These are phyloP conservation scores for Drosophila neutralis DNA, from an alignment of 2,888 invertebrate species.

Conservation along the genomic window DNA sequence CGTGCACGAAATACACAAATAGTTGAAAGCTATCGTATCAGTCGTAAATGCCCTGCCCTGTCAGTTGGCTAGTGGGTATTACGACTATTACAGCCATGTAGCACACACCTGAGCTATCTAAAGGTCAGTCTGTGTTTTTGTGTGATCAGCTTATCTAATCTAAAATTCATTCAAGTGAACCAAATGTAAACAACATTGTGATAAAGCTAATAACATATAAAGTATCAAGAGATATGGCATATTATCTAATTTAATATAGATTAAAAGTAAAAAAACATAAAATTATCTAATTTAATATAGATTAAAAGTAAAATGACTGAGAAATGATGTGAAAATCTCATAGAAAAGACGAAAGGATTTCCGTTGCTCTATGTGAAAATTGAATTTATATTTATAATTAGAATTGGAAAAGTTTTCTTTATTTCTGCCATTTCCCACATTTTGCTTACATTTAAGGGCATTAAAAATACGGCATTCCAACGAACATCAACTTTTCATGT, in stretches of 20 bases:
- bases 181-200: not conserved
- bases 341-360: not conserved
- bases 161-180: not conserved
- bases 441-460: constrained; percentile 11
- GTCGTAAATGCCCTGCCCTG: constrained; percentile 36
- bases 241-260: not conserved
- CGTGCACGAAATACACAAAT: constrained; percentile 68
- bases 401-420: not conserved
- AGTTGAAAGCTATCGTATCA: constrained; percentile 42
- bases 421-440: not conserved
- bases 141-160: constrained; percentile 31
- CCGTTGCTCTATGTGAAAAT: not conserved
- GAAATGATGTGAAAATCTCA: not conserved
- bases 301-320: not conserved
- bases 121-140: not conserved
- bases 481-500: constrained; percentile 6
- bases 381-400: not conserved
- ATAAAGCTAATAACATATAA: not conserved
- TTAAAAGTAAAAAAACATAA: not conserved
- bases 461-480: constrained; percentile 1
- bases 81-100: constrained; percentile 3
- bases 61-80: not conserved
- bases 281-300: not conserved
- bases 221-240: not conserved
- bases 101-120: constrained; percentile 4